Evolutionary conservation across 2,888 invertebrate species (phyloP).

Genomic region (Busseola fusca): DNA sequence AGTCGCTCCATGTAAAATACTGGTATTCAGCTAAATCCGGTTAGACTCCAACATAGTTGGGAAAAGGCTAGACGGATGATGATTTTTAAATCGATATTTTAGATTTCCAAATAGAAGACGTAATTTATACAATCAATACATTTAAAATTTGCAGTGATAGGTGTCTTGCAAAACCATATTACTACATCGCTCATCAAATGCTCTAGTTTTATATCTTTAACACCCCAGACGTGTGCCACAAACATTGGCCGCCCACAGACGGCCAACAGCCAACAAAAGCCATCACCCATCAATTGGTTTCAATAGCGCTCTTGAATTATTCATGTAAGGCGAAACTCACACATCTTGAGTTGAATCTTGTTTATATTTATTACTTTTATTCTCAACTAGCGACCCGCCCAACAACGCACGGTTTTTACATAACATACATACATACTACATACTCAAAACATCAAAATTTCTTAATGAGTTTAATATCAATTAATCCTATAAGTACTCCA

Average conservation of each 20-base stretch:
- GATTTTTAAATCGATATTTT: too few relatives aligned
- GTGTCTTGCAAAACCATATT: slow-evolving; percentile 32
- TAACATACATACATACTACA: too few relatives aligned
- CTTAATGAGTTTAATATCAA: neutral
- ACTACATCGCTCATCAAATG: slow-evolving; percentile 47
- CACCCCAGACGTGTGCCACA: slow-evolving; percentile 25
- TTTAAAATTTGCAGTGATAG: slow-evolving; percentile 23
- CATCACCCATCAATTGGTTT: slow-evolving; percentile 54
- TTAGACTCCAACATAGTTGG: too few relatives aligned
- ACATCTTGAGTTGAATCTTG: slow-evolving; percentile 55
- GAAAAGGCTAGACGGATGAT: too few relatives aligned
- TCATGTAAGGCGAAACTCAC: slow-evolving; percentile 64
- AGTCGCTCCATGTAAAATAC: too few relatives aligned
- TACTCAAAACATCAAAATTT: neutral
- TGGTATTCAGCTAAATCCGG: too few relatives aligned
- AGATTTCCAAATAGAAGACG: slow-evolving; percentile 8
- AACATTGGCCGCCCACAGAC: slow-evolving; percentile 46
- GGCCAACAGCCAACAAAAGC: slow-evolving; percentile 36
- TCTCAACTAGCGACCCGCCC: neutral
- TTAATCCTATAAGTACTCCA: too few relatives aligned
- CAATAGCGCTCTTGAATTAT: slow-evolving; percentile 72
- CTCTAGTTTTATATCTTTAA: slow-evolving; percentile 42
- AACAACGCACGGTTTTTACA: neutral
- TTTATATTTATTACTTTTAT: slow-evolving; percentile 57
- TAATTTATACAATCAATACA: slow-evolving; percentile 21